Evolutionary conservation across 2,888 invertebrate genomes (phyloP).

Genomic region (Formica aserva): DNA sequence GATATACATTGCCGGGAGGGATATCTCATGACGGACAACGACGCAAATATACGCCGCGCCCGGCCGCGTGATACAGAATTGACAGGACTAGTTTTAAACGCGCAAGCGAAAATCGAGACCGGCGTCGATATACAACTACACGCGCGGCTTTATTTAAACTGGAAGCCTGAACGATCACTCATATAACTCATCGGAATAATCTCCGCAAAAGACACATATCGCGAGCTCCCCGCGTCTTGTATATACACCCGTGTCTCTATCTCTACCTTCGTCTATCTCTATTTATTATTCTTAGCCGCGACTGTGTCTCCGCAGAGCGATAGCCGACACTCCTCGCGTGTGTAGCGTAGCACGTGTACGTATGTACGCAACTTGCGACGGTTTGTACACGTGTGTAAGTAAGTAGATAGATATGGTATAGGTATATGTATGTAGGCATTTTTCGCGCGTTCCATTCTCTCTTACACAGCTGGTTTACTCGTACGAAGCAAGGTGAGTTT

Average conservation of each 20-base stretch:
- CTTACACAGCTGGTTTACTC: constrained; percentile 49
- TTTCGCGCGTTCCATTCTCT: constrained; percentile 67
- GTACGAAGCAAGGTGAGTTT: constrained; percentile 56
- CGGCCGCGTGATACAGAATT: constrained; percentile 49
- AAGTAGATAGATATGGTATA: constrained; percentile 15
- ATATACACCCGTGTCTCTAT: constrained; percentile 65
- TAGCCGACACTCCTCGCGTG: constrained; percentile 43
- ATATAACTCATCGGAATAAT: constrained; percentile 84
- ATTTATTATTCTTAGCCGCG: constrained; percentile 83
- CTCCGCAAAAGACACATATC: constrained; percentile 76
- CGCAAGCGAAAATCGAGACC: constrained; percentile 54
- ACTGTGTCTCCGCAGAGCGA: constrained; percentile 68
- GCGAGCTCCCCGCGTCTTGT: constrained; percentile 1
- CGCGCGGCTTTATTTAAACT: constrained; percentile 77
- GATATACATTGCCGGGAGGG: constrained; percentile 12
- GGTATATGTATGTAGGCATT: constrained; percentile 50
- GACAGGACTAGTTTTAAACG: constrained; percentile 25
- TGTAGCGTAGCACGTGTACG: constrained; percentile 45
- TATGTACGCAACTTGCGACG: constrained; percentile 26
- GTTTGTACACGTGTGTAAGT: constrained; percentile 45
- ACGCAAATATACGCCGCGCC: not conserved
- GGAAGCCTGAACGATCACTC: constrained; percentile 79
- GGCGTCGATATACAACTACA: constrained; percentile 57
- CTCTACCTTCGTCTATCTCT: constrained; percentile 79
- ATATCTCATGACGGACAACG: constrained; percentile 6